A percentile compares a stretch with the other conserved stretches of the same genome.
Conservation (phyloP, 2,113 vertebrate genomes). For the Callocephalon fimbriatum region DNA sequence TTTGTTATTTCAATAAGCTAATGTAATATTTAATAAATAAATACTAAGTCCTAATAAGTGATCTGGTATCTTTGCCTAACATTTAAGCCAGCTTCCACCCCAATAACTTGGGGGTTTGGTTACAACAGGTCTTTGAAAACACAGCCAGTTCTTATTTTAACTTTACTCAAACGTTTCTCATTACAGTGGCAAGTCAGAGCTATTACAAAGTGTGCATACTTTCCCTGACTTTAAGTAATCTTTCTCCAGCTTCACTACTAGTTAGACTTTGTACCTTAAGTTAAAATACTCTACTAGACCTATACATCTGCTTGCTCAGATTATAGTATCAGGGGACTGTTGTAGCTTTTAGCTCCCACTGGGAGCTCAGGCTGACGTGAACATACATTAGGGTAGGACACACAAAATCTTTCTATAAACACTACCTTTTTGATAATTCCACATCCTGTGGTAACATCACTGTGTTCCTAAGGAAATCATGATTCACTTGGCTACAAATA, state of each 20-base stretch:
- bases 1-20: not conserved
- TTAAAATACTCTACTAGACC: not conserved
- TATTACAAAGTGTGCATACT: accelerated
- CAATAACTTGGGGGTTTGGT: not conserved
- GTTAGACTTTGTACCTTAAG: not conserved
- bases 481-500: not conserved
- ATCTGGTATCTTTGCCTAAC: not conserved
- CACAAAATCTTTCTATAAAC: not conserved
- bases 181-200: not conserved
- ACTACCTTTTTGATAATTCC: not conserved
- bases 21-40: not conserved
- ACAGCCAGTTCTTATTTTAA: not conserved
- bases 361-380: not conserved
- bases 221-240: not conserved
- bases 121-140: not conserved
- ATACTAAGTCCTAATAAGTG: not conserved
- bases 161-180: not conserved
- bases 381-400: accelerated
- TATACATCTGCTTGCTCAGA: not conserved
- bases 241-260: not conserved
- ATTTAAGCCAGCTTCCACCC: not conserved
- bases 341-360: not conserved
- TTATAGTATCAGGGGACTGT: not conserved
- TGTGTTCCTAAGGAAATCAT: not conserved
- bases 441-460: not conserved